Percentiles rank a stretch among this genome's conserved stretches.
Evolutionary conservation across 2,797 vertebrate species (phyloP).

Genomic region (Esox masquinongy): DNA sequence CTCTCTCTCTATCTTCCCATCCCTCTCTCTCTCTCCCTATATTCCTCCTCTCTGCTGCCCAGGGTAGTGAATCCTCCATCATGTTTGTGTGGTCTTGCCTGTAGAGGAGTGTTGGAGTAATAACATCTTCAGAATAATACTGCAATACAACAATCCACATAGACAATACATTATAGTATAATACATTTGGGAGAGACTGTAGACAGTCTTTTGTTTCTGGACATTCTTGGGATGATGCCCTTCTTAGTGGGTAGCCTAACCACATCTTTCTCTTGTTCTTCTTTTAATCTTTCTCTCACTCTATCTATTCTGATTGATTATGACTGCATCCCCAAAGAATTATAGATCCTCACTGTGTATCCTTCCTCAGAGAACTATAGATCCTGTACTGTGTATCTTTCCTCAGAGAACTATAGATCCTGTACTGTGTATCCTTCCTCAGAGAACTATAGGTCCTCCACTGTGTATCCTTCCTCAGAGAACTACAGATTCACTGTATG

Average conservation of each 20-base stretch:
- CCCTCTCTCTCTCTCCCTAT: neutral
- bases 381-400: no score
- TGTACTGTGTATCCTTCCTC: no score
- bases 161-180: neutral
- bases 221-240: no score
- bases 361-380: no score
- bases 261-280: no score
- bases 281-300: conserved; percentile 1
- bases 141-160: neutral
- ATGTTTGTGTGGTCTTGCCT: neutral
- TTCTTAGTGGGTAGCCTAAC: neutral
- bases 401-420: no score
- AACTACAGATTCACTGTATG: no score
- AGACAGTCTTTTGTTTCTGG: neutral
- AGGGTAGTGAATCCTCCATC: neutral
- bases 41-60: neutral
- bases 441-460: no score
- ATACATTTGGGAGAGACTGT: neutral
- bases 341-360: no score
- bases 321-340: no score
- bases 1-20: neutral
- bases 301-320: no score
- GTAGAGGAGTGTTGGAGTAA: neutral
- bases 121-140: neutral
- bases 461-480: no score